phyloP scores from a whole-genome alignment of 1,140 invertebrate species.

The Drosophila biarmipes region DNA sequence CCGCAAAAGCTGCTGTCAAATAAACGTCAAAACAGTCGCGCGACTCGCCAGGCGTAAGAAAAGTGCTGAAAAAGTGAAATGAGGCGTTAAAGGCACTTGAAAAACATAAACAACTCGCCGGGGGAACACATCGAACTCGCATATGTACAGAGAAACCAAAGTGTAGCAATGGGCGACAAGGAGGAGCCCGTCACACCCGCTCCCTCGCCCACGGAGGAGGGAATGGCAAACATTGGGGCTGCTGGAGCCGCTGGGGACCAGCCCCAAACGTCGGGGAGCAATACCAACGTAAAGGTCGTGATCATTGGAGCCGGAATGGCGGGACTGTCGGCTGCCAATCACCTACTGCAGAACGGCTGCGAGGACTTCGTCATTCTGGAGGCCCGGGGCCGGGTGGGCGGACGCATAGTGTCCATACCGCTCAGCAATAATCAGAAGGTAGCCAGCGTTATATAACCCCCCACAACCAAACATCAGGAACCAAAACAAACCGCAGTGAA shows the following conservation, averaged over 20 bases:
- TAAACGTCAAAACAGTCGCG: conserved; percentile 69
- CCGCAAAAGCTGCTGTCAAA: conserved; percentile 47
- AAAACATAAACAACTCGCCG: conserved; percentile 9
- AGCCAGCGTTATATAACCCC: conserved; percentile 68
- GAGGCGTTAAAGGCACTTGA: conserved; percentile 35
- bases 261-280: conserved; percentile 4
- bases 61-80: conserved; percentile 45
- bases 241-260: conserved; percentile 27
- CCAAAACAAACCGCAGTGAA: not conserved
- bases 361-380: conserved; percentile 92
- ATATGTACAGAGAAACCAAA: conserved; percentile 34
- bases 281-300: conserved; percentile 87
- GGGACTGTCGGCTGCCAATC: conserved; percentile 93
- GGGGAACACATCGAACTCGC: conserved; percentile 15
- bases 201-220: conserved; percentile 75
- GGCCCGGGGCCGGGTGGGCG: conserved; percentile 91
- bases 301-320: conserved; percentile 95
- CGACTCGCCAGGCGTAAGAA: conserved; percentile 31
- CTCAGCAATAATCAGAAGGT: conserved; percentile 87
- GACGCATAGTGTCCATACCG: conserved; percentile 91
- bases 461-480: not conserved
- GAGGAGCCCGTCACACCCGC: conserved; percentile 74
- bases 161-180: conserved; percentile 58
- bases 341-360: conserved; percentile 92
- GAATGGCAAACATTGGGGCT: conserved; percentile 38